phyloP scores from a whole-genome alignment of 2,797 vertebrate genomes.

The Neostethus bicornis region DNA sequence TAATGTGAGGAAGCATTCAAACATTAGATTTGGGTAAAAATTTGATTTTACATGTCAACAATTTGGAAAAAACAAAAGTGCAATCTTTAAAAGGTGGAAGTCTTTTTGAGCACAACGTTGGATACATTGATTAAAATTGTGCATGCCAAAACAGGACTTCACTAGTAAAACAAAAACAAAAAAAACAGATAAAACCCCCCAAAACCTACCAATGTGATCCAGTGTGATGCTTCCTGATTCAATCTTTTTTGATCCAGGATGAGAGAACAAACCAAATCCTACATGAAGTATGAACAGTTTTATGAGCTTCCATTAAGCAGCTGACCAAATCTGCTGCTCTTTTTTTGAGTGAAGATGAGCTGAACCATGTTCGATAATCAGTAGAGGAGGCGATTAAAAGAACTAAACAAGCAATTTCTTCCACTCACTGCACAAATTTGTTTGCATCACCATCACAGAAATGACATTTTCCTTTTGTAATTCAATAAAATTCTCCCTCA shows the following conservation, averaged over 20 bases:
- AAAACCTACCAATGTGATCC: too few relatives aligned
- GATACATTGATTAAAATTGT: too few relatives aligned
- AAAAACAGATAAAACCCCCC: too few relatives aligned
- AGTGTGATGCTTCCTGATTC: too few relatives aligned
- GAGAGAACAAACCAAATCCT: not conserved
- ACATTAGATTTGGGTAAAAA: too few relatives aligned
- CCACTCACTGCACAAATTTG: not conserved
- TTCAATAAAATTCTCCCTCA: constrained; percentile 4
- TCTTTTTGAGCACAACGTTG: too few relatives aligned
- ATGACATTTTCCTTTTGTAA: not conserved
- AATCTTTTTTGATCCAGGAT: not conserved
- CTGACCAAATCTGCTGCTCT: not conserved
- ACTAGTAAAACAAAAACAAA: too few relatives aligned
- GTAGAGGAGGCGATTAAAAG: not conserved
- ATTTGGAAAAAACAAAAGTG: too few relatives aligned
- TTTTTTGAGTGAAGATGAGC: not conserved
- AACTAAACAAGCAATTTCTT: not conserved
- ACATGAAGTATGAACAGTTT: not conserved
- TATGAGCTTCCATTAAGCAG: constrained; percentile 3
- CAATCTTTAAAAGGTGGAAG: too few relatives aligned
- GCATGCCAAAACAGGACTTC: too few relatives aligned
- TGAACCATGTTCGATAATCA: not conserved
- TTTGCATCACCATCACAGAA: constrained; percentile 1
- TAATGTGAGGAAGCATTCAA: too few relatives aligned
- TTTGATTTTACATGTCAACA: too few relatives aligned